Evolutionary conservation across 2,113 vertebrate species (phyloP).

Genomic region (Nesospiza acunhae): DNA sequence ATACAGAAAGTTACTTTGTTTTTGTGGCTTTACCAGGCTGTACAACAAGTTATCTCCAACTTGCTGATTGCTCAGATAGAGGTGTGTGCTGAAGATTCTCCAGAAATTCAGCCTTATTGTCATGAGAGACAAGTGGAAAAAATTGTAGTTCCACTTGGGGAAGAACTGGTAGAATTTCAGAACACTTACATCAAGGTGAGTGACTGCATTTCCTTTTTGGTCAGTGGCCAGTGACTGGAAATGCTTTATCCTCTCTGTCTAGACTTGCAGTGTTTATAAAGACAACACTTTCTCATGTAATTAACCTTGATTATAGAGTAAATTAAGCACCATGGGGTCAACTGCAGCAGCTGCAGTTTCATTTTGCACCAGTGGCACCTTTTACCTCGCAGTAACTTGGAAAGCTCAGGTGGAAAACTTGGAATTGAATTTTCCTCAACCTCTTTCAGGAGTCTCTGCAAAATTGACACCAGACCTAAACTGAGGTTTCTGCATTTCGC

Average conservation of each 20-base stretch:
- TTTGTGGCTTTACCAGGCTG: conserved; percentile 74
- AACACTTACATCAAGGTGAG: conserved; percentile 85
- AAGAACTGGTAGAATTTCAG: conserved; percentile 80
- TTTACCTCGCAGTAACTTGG: background rate
- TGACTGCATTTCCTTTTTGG: background rate
- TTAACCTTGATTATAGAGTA: background rate
- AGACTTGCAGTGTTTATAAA: background rate
- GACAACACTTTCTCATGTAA: accelerated
- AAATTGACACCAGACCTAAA: background rate
- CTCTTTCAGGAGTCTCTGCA: background rate
- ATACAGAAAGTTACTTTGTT: background rate
- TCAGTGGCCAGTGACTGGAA: background rate
- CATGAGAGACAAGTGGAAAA: conserved; percentile 90
- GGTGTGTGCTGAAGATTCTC: conserved; percentile 89
- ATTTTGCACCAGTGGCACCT: accelerated
- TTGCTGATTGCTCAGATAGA: conserved; percentile 91
- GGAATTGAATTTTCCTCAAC: background rate
- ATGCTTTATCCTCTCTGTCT: background rate
- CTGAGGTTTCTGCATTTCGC: background rate
- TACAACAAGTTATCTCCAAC: conserved; percentile 96
- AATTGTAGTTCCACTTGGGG: conserved; percentile 87
- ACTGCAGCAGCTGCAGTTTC: background rate
- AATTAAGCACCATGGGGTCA: background rate
- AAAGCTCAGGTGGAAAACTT: background rate
- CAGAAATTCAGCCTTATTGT: conserved; percentile 88